Evolutionary conservation across 2,797 vertebrate genomes (phyloP).

Genomic region (Scolopax bukidnonensis): DNA sequence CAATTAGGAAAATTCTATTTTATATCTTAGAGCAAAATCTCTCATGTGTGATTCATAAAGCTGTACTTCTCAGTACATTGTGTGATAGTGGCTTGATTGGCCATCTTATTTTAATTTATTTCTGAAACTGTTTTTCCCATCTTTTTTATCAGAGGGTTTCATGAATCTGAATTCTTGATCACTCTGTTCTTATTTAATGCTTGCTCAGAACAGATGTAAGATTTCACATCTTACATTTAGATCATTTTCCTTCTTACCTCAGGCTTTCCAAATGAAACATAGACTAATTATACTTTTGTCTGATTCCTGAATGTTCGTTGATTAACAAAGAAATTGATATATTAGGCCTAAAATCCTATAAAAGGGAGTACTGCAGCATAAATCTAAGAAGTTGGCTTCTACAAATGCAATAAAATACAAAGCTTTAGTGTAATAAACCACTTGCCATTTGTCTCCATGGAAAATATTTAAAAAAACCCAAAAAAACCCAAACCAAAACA

Average conservation of each 20-base stretch:
- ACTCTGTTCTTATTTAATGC: neutral
- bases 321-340: slow-evolving; percentile 1
- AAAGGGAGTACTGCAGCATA: neutral
- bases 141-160: neutral
- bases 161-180: neutral
- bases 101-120: neutral
- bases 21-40: neutral
- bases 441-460: neutral
- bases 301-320: neutral
- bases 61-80: neutral
- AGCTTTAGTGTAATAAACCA: neutral
- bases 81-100: neutral
- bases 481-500: neutral
- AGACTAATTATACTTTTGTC: neutral
- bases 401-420: neutral
- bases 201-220: slow-evolving; percentile 20
- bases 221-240: neutral
- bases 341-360: neutral
- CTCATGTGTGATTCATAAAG: neutral
- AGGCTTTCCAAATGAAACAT: neutral
- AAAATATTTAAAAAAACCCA: neutral
- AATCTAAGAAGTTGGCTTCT: neutral
- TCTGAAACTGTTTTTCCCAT: neutral
- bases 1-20: neutral
- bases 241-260: neutral